Evolutionary conservation across 2,113 vertebrate species (phyloP).

Genomic region (Corythoichthys intestinalis): DNA sequence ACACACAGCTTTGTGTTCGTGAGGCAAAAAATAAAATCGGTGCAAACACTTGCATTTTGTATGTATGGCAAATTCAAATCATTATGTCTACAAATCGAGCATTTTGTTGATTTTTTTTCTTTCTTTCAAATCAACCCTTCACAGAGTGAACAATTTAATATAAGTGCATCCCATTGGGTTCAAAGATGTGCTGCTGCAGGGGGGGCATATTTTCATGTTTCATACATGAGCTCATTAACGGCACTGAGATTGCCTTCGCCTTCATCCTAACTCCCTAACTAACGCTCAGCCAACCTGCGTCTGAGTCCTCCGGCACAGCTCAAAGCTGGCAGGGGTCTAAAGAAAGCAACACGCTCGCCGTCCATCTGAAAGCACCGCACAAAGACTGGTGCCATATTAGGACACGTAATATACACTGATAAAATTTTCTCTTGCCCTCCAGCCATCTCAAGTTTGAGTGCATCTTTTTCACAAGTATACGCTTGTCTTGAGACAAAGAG

Average conservation of each 20-base stretch:
- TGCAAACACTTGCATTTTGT: no score
- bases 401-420: slow-evolving; percentile 25
- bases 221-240: slow-evolving; percentile 69
- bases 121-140: not conserved
- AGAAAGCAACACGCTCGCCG: slow-evolving; percentile 47
- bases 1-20: no score
- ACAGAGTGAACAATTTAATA: slow-evolving; percentile 29
- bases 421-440: slow-evolving; percentile 36
- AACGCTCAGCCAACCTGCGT: slow-evolving; percentile 37
- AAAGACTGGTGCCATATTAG: slow-evolving; percentile 41
- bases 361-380: slow-evolving; percentile 47
- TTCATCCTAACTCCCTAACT: slow-evolving; percentile 42
- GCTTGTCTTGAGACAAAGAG: slow-evolving; percentile 20
- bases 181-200: slow-evolving; percentile 33
- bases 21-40: no score
- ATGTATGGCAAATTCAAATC: not conserved
- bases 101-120: not conserved
- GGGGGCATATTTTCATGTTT: slow-evolving; percentile 60
- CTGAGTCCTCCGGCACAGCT: slow-evolving; percentile 50
- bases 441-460: slow-evolving; percentile 34
- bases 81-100: not conserved
- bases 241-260: slow-evolving; percentile 46
- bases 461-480: slow-evolving; percentile 26
- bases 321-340: slow-evolving; percentile 40
- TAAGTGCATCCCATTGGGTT: slow-evolving; percentile 53